Percentiles rank a stretch among this genome's conserved stretches.
Evolutionary conservation across 2,888 invertebrate species (phyloP).

Genomic region (Nebria salina): DNA sequence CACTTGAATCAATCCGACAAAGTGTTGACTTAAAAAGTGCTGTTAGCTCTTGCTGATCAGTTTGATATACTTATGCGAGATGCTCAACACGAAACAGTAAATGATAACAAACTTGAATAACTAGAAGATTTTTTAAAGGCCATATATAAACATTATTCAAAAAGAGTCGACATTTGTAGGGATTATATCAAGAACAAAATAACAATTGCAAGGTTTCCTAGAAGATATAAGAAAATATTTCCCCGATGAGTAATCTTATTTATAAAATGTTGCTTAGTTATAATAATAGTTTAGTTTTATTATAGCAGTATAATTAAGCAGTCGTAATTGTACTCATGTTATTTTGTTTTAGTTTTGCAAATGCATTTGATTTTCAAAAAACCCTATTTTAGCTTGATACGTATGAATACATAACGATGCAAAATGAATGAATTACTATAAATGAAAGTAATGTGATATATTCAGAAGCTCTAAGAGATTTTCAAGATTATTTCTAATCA

Average conservation of each 20-base stretch:
- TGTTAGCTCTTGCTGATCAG: too few relatives aligned
- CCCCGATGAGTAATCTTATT: background rate
- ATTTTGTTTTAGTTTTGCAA: background rate
- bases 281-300: background rate
- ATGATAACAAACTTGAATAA: too few relatives aligned
- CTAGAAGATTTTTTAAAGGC: too few relatives aligned
- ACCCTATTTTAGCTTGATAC: background rate
- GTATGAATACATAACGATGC: background rate
- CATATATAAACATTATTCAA: too few relatives aligned
- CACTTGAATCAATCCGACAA: too few relatives aligned
- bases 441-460: background rate
- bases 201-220: background rate
- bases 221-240: background rate
- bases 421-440: background rate
- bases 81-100: too few relatives aligned
- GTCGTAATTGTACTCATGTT: background rate
- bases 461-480: background rate
- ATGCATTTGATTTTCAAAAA: background rate
- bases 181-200: background rate
- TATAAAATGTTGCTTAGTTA: background rate
- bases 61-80: too few relatives aligned
- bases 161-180: too few relatives aligned
- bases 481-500: background rate
- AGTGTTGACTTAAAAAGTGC: too few relatives aligned
- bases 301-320: background rate